Base-by-base conservation (phyloP, 1,140 invertebrate genomes). In the Medauroidea extradentata region DNA sequence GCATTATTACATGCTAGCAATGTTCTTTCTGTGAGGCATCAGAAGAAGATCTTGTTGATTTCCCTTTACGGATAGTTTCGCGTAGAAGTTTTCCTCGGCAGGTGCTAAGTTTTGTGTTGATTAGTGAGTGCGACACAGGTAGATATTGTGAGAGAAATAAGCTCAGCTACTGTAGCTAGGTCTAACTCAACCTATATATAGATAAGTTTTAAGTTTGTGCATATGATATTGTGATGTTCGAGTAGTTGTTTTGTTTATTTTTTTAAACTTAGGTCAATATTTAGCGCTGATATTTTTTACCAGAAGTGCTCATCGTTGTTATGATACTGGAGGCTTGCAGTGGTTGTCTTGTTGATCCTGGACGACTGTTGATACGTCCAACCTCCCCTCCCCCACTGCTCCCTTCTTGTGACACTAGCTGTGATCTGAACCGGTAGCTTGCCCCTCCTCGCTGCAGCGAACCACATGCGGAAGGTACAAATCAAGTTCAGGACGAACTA, bases 281-380 rank as follows among this genome's bases (percentile, higher is more conserved):
- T 38, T 53, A 54, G 21, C 59, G 58, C 65, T 66, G 63, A 70
- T 69, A 71, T 69, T 71, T 71, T 71, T 65, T 71, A 73, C 67
- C 68, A 67, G 63, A 71, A 70, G 65, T 71, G 69, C 71, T 71
- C 69, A 71, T 68, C 59, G 60, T 60, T 60, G 50, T 60, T 60
- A 27, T 41, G 43, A 38, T 41, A 51, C 48, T 50, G 38, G 25
- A 50, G 18, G 44, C 34, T 58, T 39, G 16, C n/a, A 8, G 34
- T 23, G 29, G 53, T 41, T 46, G 19, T 44, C 25, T 7, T 34
- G 49, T 9, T 29, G n/a, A 51, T 34, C 44, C 9, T 4, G 49
- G 21, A 34, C 14, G 25, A 25, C 11, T 16, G 38, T 9, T 5
- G 49, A 51, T 16, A 51, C 25, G 25, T n/a, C 25, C 13, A 51